Percentiles rank a stretch among this genome's conserved stretches.
Conservation (phyloP, 2,113 vertebrate species). For the Paratilapia polleni region DNA sequence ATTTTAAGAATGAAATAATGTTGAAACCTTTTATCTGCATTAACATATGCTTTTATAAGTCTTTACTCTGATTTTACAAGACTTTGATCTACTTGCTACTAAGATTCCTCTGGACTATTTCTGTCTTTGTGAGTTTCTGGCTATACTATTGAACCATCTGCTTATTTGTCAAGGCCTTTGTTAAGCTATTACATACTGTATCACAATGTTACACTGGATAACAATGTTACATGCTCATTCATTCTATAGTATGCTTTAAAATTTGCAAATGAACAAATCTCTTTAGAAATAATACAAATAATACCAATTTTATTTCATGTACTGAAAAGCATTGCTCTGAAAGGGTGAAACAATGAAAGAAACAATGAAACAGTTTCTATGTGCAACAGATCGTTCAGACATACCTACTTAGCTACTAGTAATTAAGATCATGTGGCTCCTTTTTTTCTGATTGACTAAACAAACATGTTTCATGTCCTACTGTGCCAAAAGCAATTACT, state of each 20-base stretch:
- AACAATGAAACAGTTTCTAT: neutral
- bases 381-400: neutral
- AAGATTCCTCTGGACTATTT: neutral
- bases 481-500: neutral
- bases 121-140: neutral
- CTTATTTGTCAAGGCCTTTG: neutral
- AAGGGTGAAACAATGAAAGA: neutral
- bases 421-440: neutral
- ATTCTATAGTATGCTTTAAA: neutral
- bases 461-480: neutral
- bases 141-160: neutral
- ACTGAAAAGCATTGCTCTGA: rapidly evolving
- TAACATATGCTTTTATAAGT: neutral
- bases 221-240: neutral
- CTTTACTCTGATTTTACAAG: neutral
- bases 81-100: neutral
- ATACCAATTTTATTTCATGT: neutral
- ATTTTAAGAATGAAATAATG: conserved; percentile 3
- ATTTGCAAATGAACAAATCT: neutral
- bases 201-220: neutral
- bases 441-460: neutral
- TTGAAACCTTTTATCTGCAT: neutral
- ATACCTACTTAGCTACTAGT: neutral
- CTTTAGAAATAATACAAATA: neutral
- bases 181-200: neutral